Percentiles rank a stretch among this genome's conserved stretches.
Conservation (phyloP, 23 tunicate genomes). For the Halocynthia roretzi region DNA sequence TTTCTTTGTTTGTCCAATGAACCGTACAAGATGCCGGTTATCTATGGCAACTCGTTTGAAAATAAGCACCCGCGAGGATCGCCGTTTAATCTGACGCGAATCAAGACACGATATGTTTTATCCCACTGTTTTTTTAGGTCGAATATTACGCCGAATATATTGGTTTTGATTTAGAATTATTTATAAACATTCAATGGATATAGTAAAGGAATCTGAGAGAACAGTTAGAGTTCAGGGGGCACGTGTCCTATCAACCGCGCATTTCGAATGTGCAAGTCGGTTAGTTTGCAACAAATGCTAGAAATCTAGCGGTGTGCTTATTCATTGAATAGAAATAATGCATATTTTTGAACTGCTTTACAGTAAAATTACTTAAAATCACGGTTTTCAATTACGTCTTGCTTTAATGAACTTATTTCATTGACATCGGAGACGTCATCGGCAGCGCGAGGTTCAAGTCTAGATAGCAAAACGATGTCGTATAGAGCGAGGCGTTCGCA, state of each 20-base stretch:
- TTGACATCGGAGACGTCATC: background rate
- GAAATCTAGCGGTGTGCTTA: too few species aligned
- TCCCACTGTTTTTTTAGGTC: too few species aligned
- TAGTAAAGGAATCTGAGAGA: too few species aligned
- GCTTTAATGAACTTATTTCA: background rate
- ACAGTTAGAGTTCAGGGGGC: too few species aligned
- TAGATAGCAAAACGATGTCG: background rate
- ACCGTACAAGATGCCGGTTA: conserved; percentile 11
- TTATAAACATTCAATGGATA: too few species aligned
- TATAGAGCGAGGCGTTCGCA: background rate
- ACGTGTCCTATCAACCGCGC: too few species aligned
- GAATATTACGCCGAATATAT: too few species aligned
- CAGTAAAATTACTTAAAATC: background rate
- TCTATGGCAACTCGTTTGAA: conserved; percentile 11
- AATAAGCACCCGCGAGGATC: background rate
- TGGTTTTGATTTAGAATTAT: too few species aligned
- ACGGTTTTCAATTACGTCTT: background rate
- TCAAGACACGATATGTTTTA: too few species aligned
- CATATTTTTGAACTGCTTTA: background rate
- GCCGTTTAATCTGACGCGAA: background rate
- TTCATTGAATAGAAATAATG: background rate
- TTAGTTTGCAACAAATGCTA: too few species aligned
- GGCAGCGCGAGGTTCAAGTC: background rate
- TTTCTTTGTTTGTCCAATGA: background rate
- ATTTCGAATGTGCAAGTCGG: too few species aligned